Conservation (phyloP, 2,888 invertebrate genomes). For the Salticus scenicus region DNA sequence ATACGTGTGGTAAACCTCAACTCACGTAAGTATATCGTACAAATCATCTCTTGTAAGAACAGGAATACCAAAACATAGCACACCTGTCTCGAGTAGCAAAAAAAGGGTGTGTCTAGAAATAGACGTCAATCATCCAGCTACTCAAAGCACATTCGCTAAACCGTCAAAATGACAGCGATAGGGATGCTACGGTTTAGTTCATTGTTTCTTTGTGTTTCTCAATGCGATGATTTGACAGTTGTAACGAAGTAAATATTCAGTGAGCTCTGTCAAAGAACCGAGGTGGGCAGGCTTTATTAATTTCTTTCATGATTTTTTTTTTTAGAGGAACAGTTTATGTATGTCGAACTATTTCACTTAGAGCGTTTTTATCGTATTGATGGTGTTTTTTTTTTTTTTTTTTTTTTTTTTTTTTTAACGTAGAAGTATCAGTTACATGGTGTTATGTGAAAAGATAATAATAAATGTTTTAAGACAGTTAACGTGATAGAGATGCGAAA, state of each 20-base stretch:
- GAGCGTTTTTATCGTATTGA: too few relatives aligned
- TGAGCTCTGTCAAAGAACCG: neutral
- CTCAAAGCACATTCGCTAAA: constrained; percentile 33
- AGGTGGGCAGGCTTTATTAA: constrained; percentile 13
- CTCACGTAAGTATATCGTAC: neutral
- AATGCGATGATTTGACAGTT: constrained; percentile 42
- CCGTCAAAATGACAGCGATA: constrained; percentile 58
- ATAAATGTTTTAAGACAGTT: too few relatives aligned
- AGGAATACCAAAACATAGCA: neutral
- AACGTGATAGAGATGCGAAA: too few relatives aligned
- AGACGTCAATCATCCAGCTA: constrained; percentile 50
- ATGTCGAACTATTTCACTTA: neutral
- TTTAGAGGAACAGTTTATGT: neutral
- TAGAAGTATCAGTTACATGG: neutral
- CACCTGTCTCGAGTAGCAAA: constrained; percentile 14
- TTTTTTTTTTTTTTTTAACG: too few relatives aligned
- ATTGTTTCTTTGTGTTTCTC: constrained; percentile 3
- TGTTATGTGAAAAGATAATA: too few relatives aligned
- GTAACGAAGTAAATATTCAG: constrained; percentile 42
- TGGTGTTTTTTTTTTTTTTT: too few relatives aligned
- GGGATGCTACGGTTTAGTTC: constrained; percentile 31
- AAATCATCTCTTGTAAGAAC: neutral
- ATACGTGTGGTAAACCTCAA: neutral
- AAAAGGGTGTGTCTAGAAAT: constrained; percentile 40
- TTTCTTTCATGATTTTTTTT: neutral